Evolutionary conservation across 2,797 vertebrate genomes (phyloP).

Genomic region (Takifugu ocellatus): DNA sequence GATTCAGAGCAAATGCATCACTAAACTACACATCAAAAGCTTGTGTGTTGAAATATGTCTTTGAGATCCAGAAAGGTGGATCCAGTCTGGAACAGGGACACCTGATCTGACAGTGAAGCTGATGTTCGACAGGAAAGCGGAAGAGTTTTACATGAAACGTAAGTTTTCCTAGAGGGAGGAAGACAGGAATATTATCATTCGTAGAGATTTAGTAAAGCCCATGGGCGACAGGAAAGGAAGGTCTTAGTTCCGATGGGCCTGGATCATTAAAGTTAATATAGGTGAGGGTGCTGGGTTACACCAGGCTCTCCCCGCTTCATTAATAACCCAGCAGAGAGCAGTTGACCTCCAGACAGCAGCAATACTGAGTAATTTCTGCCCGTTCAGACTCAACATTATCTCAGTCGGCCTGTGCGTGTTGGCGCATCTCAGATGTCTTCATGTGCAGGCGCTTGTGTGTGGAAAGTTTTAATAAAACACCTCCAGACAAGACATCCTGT

Average conservation of each 20-base stretch:
- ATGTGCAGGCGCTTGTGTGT: background rate
- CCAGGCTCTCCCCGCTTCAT: conserved; percentile 50
- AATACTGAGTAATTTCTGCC: conserved; percentile 27
- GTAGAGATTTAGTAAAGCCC: too few relatives aligned
- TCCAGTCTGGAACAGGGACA: too few relatives aligned
- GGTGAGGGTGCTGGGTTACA: conserved; percentile 41
- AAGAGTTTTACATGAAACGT: too few relatives aligned
- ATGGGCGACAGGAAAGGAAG: too few relatives aligned
- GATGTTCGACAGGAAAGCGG: too few relatives aligned
- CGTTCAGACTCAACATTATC: conserved; percentile 26
- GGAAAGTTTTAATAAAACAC: conserved; percentile 33
- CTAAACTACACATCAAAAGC: too few relatives aligned
- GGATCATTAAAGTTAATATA: conserved; percentile 56
- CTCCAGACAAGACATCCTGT: conserved; percentile 44
- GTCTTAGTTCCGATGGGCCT: conserved; percentile 29
- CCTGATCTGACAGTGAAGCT: too few relatives aligned
- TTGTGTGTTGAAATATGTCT: too few relatives aligned
- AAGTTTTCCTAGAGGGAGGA: too few relatives aligned
- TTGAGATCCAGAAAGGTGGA: too few relatives aligned
- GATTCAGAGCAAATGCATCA: too few relatives aligned
- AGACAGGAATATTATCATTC: too few relatives aligned
- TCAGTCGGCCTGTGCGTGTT: conserved; percentile 10
- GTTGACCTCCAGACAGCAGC: conserved; percentile 46
- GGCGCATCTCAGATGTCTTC: conserved; percentile 1
- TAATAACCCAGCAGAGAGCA: conserved; percentile 48